These are phyloP conservation scores for Eurytoma californica DNA, from an alignment of 2,888 invertebrate species.

Conservation along the genomic window DNA sequence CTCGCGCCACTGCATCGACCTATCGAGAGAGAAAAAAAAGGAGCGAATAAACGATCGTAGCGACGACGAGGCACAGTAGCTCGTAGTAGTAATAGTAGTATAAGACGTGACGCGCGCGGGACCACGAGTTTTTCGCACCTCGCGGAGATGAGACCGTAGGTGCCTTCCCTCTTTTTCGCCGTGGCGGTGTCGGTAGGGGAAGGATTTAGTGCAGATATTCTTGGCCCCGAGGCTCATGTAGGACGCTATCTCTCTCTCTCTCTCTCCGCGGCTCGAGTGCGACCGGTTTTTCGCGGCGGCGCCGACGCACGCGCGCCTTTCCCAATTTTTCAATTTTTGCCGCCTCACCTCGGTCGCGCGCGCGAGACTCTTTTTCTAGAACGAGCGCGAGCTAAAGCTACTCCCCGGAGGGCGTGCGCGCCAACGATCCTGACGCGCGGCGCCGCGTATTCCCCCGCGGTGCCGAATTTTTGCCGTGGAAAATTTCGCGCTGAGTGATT, in stretches of 20 bases:
- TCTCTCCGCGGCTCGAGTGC: not conserved
- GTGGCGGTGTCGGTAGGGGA: conserved; percentile 26
- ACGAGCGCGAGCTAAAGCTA: not conserved
- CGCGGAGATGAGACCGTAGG: conserved; percentile 28
- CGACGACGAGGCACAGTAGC: not conserved
- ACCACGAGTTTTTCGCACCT: conserved; percentile 21
- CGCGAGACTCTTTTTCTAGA: not conserved
- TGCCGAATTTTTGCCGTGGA: not conserved
- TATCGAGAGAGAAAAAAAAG: too few relatives aligned
- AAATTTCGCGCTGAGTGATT: not conserved
- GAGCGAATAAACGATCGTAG: too few relatives aligned
- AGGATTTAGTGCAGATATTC: conserved; percentile 63
- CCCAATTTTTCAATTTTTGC: conserved; percentile 18
- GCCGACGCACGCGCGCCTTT: conserved; percentile 2
- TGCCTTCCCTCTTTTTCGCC: conserved; percentile 1
- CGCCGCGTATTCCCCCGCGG: not conserved
- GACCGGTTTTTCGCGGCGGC: not conserved
- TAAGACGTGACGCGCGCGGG: not conserved
- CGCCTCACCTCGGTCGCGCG: not conserved
- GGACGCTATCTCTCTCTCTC: conserved; percentile 48
- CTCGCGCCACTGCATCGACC: too few relatives aligned
- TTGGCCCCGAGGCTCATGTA: conserved; percentile 63
- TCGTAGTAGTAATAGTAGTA: not conserved
- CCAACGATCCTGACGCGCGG: not conserved
- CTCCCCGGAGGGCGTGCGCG: not conserved